Evolutionary conservation across 2,797 vertebrate species (phyloP).

Genomic region (Fistularia tabacaria): DNA sequence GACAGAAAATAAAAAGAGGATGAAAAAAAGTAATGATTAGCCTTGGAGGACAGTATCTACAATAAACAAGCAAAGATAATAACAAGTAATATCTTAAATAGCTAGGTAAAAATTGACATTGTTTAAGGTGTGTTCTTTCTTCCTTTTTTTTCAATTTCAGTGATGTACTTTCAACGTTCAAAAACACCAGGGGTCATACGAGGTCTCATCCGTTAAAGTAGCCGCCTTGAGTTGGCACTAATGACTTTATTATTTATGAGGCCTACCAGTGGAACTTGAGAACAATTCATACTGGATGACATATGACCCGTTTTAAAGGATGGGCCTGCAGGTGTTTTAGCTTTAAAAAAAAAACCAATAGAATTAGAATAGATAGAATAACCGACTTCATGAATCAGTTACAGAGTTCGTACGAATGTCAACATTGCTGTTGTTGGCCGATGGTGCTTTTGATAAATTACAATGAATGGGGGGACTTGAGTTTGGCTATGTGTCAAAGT

Average conservation of each 20-base stretch:
- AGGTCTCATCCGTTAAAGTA: constrained; percentile 47
- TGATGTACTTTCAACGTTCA: no score
- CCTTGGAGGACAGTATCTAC: no score
- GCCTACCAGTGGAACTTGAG: constrained; percentile 24
- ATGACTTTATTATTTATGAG: constrained; percentile 53
- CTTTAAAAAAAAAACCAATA: constrained; percentile 5
- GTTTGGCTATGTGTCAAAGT: no score
- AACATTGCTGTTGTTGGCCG: no score
- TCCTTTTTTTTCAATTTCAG: no score
- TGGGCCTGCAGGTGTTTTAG: background rate
- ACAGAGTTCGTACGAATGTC: no score
- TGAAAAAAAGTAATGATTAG: no score
- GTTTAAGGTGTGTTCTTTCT: no score
- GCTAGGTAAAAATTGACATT: background rate
- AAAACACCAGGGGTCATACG: constrained; percentile 36
- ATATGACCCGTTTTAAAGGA: constrained; percentile 37
- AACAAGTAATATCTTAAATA: background rate
- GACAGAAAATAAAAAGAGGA: constrained; percentile 13
- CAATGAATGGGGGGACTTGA: no score
- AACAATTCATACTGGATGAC: constrained; percentile 23
- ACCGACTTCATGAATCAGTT: no score
- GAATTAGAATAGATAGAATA: background rate
- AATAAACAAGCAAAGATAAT: no score
- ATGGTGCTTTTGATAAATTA: no score
- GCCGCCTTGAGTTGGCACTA: constrained; percentile 22